Percentiles rank a stretch among this genome's conserved stretches.
Evolutionary conservation across 2,888 invertebrate species (phyloP).

Genomic region (Cremastinae sp.): DNA sequence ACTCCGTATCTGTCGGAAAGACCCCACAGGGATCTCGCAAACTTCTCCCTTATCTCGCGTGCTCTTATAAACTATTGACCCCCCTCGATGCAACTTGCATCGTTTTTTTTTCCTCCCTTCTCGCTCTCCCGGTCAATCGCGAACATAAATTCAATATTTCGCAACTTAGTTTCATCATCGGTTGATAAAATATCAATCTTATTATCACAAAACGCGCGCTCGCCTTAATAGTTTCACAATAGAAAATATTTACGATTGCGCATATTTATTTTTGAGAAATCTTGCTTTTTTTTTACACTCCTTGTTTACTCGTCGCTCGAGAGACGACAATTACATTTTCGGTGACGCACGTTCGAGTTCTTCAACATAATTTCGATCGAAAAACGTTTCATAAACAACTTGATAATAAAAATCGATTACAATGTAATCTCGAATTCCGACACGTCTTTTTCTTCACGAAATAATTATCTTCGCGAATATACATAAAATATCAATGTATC

Average conservation of each 20-base stretch:
- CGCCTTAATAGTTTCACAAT: slow-evolving; percentile 5
- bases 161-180: slow-evolving; percentile 71
- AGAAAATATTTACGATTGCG: slow-evolving; percentile 47
- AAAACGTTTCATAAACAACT: no score
- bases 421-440: no score
- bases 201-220: slow-evolving; percentile 20
- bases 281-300: not conserved
- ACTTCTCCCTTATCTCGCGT: slow-evolving; percentile 67
- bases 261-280: slow-evolving; percentile 17
- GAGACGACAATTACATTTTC: not conserved
- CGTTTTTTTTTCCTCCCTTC: slow-evolving; percentile 49
- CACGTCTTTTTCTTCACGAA: no score
- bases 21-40: slow-evolving; percentile 70
- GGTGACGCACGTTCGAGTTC: not conserved
- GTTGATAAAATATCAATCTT: slow-evolving; percentile 41
- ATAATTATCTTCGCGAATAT: no score
- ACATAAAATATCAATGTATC: no score
- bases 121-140: slow-evolving; percentile 60
- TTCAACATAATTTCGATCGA: not conserved
- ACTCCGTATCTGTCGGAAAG: slow-evolving; percentile 58
- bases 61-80: slow-evolving; percentile 77
- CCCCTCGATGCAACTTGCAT: slow-evolving; percentile 61
- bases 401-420: no score
- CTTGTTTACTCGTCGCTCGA: not conserved
- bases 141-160: slow-evolving; percentile 62